Evolutionary conservation across 2,888 invertebrate species (phyloP), one percentile per base, ranked within the genome.

Genomic region (Lasioglossum lativentre): DNA sequence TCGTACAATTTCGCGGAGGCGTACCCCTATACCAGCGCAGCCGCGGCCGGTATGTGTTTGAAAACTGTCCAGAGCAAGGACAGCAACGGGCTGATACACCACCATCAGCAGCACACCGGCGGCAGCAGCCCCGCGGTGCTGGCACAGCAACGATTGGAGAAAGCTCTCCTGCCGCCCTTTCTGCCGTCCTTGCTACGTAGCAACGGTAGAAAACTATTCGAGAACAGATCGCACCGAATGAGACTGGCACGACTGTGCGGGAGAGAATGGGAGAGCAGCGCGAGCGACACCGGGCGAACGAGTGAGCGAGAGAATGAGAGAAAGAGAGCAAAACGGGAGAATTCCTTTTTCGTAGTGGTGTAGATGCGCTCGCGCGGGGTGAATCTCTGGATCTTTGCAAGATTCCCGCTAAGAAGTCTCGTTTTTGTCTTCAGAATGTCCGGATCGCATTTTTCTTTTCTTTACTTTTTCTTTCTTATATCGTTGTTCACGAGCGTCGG

Each of bases 1-100:
- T 97, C 97, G 92, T 96, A 97, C 80, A 97, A 97, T 89, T 97
- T 97, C 84, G 97, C 97, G 90, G 97, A 97, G 92, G 96, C 96
- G 2, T 96, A 96, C 92, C 94, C 94, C 1, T 97, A 97, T 94
- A 97, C 97, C 86, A 97, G 97, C 86, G 97, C 95, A 78, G 95
- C 95, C 86, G 95, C 97, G 87, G 97, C 97, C 94, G 97, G 97
- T 97, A 94, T 92, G 96, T 96, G 92, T 93, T 91, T 92, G 92
- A 90, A 90, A 91, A 92, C 83, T 88, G 88, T 89, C 89, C 91
- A 88, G 90, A 89, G 87, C 91, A 91, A 94, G 92, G 89, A 90
- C 92, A 91, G 90, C 90, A 92, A 92, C 90, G 86, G 91, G 92
- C 89, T 90, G 86, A 87, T 90, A 79, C 90, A 91, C 78, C 92